Evolutionary conservation across 2,797 vertebrate genomes (phyloP).

Genomic region (Pristis pectinata): DNA sequence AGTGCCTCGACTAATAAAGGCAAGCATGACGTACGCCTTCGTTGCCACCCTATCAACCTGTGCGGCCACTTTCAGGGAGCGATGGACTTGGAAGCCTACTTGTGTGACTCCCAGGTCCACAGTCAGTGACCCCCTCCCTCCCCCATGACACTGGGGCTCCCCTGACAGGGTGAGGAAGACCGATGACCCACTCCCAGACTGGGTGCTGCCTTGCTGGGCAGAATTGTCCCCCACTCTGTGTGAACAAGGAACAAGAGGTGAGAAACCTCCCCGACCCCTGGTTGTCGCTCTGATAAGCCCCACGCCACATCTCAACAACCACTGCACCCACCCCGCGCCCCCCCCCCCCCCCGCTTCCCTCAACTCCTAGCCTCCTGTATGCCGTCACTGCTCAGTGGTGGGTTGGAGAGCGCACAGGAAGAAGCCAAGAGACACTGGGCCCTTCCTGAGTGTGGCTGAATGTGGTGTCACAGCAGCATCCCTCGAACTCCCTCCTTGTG

Average conservation of each 20-base stretch:
- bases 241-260: too few relatives aligned
- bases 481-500: too few relatives aligned
- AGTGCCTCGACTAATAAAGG: too few relatives aligned
- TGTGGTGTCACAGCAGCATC: too few relatives aligned
- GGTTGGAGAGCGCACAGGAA: background rate
- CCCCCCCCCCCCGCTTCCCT: background rate
- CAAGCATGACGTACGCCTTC: too few relatives aligned
- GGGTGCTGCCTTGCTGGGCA: background rate
- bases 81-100: too few relatives aligned
- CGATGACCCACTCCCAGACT: background rate
- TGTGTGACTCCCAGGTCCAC: too few relatives aligned
- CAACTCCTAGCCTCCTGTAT: background rate
- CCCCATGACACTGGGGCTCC: background rate
- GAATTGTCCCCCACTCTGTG: background rate
- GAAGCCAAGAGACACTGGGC: background rate
- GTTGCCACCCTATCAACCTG: too few relatives aligned
- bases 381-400: background rate
- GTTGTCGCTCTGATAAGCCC: background rate
- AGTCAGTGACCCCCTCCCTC: background rate
- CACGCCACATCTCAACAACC: background rate
- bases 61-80: too few relatives aligned
- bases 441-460: background rate
- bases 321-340: background rate
- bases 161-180: conserved; percentile 19
- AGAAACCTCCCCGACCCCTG: too few relatives aligned